A percentile compares a stretch with the other conserved stretches of the same genome.
These are phyloP conservation scores for Pelusios castaneus DNA, from an alignment of 2,113 vertebrate genomes.

Conservation along the genomic window DNA sequence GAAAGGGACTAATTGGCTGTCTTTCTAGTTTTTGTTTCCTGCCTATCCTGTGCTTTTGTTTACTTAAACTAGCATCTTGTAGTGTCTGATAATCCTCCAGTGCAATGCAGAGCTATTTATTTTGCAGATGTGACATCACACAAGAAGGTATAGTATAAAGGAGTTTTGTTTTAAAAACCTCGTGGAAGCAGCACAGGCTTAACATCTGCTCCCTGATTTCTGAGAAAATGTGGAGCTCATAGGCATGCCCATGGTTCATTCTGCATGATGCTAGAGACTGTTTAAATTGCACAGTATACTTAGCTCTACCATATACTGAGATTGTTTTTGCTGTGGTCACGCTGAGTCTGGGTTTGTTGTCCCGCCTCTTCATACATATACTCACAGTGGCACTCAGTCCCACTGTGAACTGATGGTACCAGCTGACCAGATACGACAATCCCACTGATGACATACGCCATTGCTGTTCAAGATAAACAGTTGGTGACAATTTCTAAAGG, in stretches of 20 bases:
- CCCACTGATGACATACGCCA: not conserved
- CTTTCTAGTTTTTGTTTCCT: not conserved
- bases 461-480: not conserved
- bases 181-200: rapidly evolving
- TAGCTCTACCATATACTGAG: not conserved
- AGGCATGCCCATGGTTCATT: not conserved
- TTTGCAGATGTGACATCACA: not conserved
- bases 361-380: constrained; percentile 27
- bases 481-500: too few relatives aligned
- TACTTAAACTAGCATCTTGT: not conserved
- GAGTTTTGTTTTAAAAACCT: not conserved
- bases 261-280: constrained; percentile 23
- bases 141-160: not conserved
- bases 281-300: constrained; percentile 52
- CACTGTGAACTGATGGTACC: constrained; percentile 21
- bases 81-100: not conserved
- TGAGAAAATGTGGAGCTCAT: not conserved
- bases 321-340: constrained; percentile 46
- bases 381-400: constrained; percentile 6
- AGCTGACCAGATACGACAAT: constrained; percentile 13
- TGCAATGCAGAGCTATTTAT: not conserved
- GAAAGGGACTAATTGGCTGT: not conserved
- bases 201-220: not conserved
- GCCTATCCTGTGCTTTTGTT: not conserved
- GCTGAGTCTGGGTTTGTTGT: constrained; percentile 47